Evolutionary conservation across 2,888 invertebrate genomes (phyloP).

Genomic region (Adelphocoris suturalis): DNA sequence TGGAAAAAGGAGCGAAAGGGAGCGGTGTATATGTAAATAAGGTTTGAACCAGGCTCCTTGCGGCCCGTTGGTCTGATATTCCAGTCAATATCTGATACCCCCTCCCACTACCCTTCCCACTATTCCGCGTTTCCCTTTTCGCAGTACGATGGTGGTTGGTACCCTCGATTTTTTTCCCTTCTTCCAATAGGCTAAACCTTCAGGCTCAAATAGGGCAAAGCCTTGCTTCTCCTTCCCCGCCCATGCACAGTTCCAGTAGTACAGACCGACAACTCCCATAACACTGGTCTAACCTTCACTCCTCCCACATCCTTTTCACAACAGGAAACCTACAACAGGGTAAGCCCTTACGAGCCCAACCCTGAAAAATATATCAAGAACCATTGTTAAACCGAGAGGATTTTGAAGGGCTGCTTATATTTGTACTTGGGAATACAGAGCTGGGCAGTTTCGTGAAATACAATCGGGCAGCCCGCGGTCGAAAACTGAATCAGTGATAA

Average conservation of each 20-base stretch:
- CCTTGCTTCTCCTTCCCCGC: constrained; percentile 7
- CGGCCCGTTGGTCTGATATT: constrained; percentile 64
- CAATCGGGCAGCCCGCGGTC: background rate
- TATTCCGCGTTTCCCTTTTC: constrained; percentile 30
- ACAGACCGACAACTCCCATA: constrained; percentile 45
- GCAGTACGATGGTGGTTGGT: constrained; percentile 15
- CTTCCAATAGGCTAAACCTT: constrained; percentile 40
- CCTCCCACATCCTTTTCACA: background rate
- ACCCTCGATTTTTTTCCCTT: constrained; percentile 10
- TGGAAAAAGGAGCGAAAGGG: constrained; percentile 9
- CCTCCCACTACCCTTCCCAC: constrained; percentile 13
- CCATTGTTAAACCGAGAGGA: constrained; percentile 4
- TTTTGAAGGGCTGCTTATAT: constrained; percentile 29
- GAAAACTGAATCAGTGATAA: background rate
- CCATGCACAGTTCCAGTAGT: constrained; percentile 32
- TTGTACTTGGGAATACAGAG: constrained; percentile 29
- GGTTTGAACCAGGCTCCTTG: constrained; percentile 64
- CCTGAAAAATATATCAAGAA: constrained; percentile 51
- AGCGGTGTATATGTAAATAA: constrained; percentile 65
- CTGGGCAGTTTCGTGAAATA: background rate
- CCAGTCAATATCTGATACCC: constrained; percentile 68
- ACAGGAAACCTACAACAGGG: background rate
- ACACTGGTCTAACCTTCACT: constrained; percentile 12
- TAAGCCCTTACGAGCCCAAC: background rate
- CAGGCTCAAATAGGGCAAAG: constrained; percentile 56